Evolutionary conservation across 2,888 invertebrate genomes (phyloP).

Genomic region (Brenthis daphne): DNA sequence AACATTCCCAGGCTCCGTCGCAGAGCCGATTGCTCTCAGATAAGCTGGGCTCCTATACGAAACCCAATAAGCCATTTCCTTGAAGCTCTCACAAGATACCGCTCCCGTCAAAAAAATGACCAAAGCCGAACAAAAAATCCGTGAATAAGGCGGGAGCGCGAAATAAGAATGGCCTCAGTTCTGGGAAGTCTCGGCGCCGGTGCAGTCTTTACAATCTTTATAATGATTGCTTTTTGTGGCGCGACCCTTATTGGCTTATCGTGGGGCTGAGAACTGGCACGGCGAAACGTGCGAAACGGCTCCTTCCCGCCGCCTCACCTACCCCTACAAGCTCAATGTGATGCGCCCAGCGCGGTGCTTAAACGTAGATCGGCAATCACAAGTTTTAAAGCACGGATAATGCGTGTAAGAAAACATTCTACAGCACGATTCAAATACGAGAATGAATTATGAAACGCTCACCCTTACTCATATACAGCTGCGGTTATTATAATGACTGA

Average conservation of each 20-base stretch:
- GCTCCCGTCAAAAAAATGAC: conserved; percentile 73
- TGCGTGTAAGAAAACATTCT: conserved; percentile 51
- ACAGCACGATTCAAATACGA: conserved; percentile 47
- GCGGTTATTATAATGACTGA: conserved; percentile 54
- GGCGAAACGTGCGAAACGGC: conserved; percentile 47
- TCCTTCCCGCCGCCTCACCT: conserved; percentile 44
- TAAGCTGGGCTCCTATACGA: conserved; percentile 72
- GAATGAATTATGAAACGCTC: conserved; percentile 51
- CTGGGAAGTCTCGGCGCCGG: conserved; percentile 79
- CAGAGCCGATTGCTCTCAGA: conserved; percentile 66
- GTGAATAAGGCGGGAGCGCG: conserved; percentile 79
- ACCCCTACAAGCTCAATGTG: conserved; percentile 36
- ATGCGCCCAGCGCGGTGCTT: conserved; percentile 43
- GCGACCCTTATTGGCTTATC: conserved; percentile 75
- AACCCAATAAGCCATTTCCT: conserved; percentile 81
- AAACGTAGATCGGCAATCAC: conserved; percentile 53
- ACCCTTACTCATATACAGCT: conserved; percentile 45
- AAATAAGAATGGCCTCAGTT: conserved; percentile 79
- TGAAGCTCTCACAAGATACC: conserved; percentile 76
- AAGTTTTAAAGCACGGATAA: conserved; percentile 48
- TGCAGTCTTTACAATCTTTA: conserved; percentile 77
- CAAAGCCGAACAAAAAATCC: conserved; percentile 67
- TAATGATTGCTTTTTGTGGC: conserved; percentile 77
- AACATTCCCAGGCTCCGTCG: conserved; percentile 63
- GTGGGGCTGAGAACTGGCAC: conserved; percentile 65